phyloP scores from a whole-genome alignment of 2,113 vertebrate species.

The Solea solea region DNA sequence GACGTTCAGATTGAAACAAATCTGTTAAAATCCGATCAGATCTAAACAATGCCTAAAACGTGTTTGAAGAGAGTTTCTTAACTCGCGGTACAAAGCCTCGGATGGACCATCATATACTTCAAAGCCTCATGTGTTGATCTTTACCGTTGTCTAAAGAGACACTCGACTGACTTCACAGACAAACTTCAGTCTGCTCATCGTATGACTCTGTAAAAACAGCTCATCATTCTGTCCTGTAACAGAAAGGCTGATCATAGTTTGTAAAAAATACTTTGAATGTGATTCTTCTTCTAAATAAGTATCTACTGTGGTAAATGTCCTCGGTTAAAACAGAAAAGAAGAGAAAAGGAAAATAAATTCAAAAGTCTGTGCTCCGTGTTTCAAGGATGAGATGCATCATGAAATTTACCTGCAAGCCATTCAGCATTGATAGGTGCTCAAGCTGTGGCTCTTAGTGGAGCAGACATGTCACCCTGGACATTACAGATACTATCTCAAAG shows the following conservation, averaged over 20 bases:
- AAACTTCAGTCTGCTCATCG: not conserved
- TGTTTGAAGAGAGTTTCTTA: not conserved
- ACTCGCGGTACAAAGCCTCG: not conserved
- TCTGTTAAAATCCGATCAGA: too few relatives aligned
- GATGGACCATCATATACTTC: not conserved
- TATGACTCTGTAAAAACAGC: not conserved
- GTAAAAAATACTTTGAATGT: too few relatives aligned
- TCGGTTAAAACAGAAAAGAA: too few relatives aligned
- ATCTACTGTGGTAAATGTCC: too few relatives aligned
- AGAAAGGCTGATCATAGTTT: not conserved
- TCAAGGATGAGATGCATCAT: not conserved
- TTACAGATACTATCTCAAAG: constrained; percentile 66
- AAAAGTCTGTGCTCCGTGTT: constrained; percentile 6
- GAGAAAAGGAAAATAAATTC: too few relatives aligned
- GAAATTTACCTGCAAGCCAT: constrained; percentile 6
- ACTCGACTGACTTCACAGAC: not conserved
- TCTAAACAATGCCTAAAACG: constrained; percentile 1
- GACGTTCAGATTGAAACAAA: too few relatives aligned
- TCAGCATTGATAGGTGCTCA: constrained; percentile 17
- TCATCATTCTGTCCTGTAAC: not conserved
- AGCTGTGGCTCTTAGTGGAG: constrained; percentile 7
- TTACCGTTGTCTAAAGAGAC: not conserved
- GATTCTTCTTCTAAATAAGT: too few relatives aligned
- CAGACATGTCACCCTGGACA: constrained; percentile 54
- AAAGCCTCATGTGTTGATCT: not conserved